A percentile compares a stretch with the other conserved stretches of the same genome.
Evolutionary conservation across 2,888 invertebrate genomes (phyloP).

Genomic region (Oligia fasciuncula): DNA sequence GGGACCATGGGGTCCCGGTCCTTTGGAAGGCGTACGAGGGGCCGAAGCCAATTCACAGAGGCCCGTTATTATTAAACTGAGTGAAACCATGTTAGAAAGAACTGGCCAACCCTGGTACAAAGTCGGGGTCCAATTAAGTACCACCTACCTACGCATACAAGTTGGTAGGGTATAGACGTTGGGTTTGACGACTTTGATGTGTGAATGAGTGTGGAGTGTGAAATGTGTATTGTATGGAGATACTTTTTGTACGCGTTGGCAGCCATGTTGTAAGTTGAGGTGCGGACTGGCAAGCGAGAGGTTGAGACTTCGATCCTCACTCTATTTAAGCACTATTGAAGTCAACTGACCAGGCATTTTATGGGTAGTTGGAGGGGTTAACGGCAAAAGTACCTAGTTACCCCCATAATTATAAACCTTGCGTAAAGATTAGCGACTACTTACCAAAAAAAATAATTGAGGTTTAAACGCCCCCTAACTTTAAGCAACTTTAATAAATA

Average conservation of each 20-base stretch:
- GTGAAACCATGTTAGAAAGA: neutral
- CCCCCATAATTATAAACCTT: too few relatives aligned
- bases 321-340: neutral
- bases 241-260: neutral
- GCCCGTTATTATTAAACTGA: too few relatives aligned
- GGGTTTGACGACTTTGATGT: constrained; percentile 28
- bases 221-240: constrained; percentile 28
- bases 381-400: neutral
- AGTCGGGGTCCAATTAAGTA: constrained; percentile 44
- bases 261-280: neutral
- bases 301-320: neutral
- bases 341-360: neutral
- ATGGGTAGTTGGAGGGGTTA: too few relatives aligned
- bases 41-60: too few relatives aligned
- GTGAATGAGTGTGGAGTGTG: constrained; percentile 26
- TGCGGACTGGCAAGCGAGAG: neutral
- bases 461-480: too few relatives aligned
- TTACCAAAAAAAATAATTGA: too few relatives aligned
- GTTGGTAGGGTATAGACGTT: neutral
- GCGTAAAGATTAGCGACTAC: too few relatives aligned
- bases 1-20: too few relatives aligned
- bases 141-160: constrained; percentile 15
- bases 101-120: constrained; percentile 14
- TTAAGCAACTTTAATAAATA: too few relatives aligned
- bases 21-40: too few relatives aligned